Conservation (phyloP, 2,113 vertebrate genomes). For the Sinocyclocheilus rhinocerous region DNA sequence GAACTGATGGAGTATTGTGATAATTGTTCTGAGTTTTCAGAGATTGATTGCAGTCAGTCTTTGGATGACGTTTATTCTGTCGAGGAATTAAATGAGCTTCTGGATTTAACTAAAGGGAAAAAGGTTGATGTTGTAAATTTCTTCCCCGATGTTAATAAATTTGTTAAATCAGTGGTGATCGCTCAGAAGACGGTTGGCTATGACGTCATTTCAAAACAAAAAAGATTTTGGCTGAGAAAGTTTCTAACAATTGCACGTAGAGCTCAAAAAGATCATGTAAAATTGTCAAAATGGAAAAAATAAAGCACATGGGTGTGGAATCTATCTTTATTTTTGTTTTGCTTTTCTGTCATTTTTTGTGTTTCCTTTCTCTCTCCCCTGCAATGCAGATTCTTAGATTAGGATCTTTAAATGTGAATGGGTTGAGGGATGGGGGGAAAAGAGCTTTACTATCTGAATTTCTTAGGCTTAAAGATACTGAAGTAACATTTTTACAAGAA, state of each 20-base stretch:
- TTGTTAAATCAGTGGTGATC: background rate
- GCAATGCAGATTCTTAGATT: no score
- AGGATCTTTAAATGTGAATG: no score
- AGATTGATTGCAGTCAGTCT: background rate
- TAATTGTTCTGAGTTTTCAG: background rate
- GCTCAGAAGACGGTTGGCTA: background rate
- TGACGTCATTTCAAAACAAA: background rate
- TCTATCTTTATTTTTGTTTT: no score
- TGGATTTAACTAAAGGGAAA: conserved; percentile 3
- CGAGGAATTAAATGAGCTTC: background rate
- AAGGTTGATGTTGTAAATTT: background rate
- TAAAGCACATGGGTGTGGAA: no score
- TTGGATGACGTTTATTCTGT: background rate
- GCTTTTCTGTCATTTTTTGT: no score
- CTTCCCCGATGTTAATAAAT: background rate
- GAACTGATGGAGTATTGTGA: background rate
- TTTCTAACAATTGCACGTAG: background rate
- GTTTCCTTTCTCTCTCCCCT: no score
- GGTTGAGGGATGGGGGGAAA: no score
- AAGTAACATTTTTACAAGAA: no score
- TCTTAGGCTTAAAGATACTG: no score
- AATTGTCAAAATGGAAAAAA: background rate
- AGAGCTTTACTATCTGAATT: no score
- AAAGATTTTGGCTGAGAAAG: background rate
- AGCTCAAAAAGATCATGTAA: background rate